A percentile compares a stretch with the other conserved stretches of the same genome.
phyloP scores from a whole-genome alignment of 2,888 invertebrate genomes.

The Hylaea fasciaria region DNA sequence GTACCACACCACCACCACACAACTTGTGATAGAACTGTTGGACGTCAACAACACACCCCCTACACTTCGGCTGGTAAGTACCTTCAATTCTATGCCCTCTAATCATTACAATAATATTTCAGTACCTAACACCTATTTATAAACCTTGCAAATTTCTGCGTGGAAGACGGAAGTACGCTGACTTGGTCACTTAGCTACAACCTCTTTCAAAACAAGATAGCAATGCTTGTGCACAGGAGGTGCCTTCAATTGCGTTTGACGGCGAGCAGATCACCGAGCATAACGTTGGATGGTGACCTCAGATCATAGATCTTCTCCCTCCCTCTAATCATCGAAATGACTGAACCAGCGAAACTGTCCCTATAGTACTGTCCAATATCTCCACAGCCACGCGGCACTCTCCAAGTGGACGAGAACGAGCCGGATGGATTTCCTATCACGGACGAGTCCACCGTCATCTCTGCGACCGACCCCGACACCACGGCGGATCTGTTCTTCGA shows the following conservation, averaged over 20 bases:
- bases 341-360: no score
- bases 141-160: no score
- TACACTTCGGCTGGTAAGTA: conserved; percentile 84
- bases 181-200: no score
- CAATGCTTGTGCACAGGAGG: no score
- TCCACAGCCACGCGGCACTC: conserved; percentile 73
- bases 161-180: no score
- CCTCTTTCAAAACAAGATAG: no score
- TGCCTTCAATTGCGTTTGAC: background rate
- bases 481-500: conserved; percentile 82
- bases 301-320: no score
- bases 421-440: conserved; percentile 67
- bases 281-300: no score
- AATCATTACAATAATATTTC: no score
- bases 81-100: no score
- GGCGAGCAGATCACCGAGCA: background rate
- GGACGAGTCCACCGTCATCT: conserved; percentile 79
- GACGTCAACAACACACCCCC: conserved; percentile 92
- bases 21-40: conserved; percentile 85
- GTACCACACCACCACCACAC: conserved; percentile 78
- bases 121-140: no score
- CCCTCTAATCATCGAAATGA: no score
- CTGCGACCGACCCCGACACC: conserved; percentile 86
- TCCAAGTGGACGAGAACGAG: conserved; percentile 84
- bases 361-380: background rate